phyloP scores from a whole-genome alignment of 2,888 invertebrate species.

The Fissipunctia ypsillon region DNA sequence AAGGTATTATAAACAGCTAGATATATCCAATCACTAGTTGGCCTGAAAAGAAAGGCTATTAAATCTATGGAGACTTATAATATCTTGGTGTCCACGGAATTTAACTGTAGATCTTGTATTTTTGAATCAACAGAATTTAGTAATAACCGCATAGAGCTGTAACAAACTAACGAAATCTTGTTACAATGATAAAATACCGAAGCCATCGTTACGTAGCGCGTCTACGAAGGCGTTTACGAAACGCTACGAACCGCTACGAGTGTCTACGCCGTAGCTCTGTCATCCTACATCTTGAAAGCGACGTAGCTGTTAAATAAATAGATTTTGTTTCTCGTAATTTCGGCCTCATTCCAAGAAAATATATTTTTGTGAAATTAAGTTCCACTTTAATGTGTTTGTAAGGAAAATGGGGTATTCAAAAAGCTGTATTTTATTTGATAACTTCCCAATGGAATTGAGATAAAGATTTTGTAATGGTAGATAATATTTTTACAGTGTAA shows the following conservation, averaged over 20 bases:
- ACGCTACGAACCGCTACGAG: conserved; percentile 47
- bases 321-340: conserved; percentile 28
- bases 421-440: conserved; percentile 40
- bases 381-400: conserved; percentile 27
- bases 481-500: conserved; percentile 23
- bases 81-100: neutral
- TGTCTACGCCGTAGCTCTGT: conserved; percentile 48
- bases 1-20: neutral
- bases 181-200: conserved; percentile 22
- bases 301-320: conserved; percentile 14
- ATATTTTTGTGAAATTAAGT: conserved; percentile 39
- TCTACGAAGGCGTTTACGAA: conserved; percentile 40
- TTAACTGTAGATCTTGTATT: neutral
- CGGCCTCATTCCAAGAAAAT: conserved; percentile 17
- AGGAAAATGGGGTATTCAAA: conserved; percentile 9
- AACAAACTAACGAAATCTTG: conserved; percentile 15
- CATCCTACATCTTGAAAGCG: conserved; percentile 19
- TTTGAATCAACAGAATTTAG: neutral
- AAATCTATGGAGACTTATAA: neutral
- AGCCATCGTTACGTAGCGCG: conserved; percentile 31
- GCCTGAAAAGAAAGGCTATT: neutral
- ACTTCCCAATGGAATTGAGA: conserved; percentile 15
- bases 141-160: neutral
- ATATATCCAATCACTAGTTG: neutral
- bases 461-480: conserved; percentile 18